Percentiles rank a stretch among this genome's conserved stretches.
Evolutionary conservation across 2,113 vertebrate species (phyloP).

Genomic region (Motacilla tschutschensis): DNA sequence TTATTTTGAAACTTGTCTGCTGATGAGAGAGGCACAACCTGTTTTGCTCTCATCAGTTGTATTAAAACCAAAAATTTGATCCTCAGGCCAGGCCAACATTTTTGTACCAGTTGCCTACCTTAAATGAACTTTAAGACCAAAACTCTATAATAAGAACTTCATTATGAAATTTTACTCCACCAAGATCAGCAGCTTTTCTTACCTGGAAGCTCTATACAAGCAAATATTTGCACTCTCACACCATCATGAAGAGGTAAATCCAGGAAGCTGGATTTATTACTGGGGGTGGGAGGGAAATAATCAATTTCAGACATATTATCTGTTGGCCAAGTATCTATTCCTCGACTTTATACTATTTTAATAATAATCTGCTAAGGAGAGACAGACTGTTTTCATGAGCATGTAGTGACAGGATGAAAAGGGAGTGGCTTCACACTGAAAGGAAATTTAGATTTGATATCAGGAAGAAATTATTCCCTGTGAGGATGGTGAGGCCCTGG

Average conservation of each 20-base stretch:
- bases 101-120: neutral
- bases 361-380: neutral
- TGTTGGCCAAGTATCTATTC: neutral
- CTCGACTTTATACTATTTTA: neutral
- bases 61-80: neutral
- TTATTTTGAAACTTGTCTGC: neutral
- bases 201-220: neutral
- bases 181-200: neutral
- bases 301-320: neutral
- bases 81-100: neutral
- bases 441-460: neutral
- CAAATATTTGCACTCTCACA: neutral
- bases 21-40: neutral
- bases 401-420: neutral
- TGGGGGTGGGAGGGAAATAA: neutral
- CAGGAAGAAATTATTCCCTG: fast-evolving
- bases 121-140: neutral
- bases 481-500: neutral
- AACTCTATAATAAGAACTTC: neutral
- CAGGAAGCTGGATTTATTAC: neutral
- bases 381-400: neutral
- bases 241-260: neutral
- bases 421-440: neutral
- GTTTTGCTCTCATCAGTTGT: neutral
- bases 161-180: neutral